Conservation (phyloP, 2,888 invertebrate species). For the Amaurobius ferox region DNA sequence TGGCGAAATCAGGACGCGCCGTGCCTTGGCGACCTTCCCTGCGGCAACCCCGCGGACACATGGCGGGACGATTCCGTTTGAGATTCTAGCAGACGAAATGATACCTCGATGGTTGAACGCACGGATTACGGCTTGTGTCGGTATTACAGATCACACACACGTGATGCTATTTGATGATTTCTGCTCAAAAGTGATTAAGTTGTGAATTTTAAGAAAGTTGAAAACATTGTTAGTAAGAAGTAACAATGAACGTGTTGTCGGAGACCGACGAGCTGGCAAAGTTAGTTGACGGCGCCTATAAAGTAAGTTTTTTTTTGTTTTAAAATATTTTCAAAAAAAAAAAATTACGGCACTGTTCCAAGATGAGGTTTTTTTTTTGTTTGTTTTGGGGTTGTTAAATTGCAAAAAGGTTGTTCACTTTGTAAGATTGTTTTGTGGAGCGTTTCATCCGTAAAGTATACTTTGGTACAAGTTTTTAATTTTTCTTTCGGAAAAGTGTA, state of each 20-base stretch:
- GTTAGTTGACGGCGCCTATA: constrained; percentile 62
- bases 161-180: constrained; percentile 3
- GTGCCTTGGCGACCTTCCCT: constrained; percentile 31
- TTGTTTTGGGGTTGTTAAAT: constrained; percentile 12
- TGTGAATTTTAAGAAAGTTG: not conserved
- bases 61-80: constrained; percentile 32
- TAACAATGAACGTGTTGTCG: constrained; percentile 44
- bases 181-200: not conserved
- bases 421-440: not conserved
- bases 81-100: constrained; percentile 10
- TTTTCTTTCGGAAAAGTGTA: too few relatives aligned
- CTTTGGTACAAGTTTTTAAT: not conserved
- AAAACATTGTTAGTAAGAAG: not conserved
- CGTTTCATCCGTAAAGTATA: not conserved
- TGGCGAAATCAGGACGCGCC: not conserved
- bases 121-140: not conserved
- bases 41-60: constrained; percentile 34
- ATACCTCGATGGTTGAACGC: constrained; percentile 8
- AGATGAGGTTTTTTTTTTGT: not conserved
- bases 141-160: not conserved
- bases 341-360: constrained; percentile 27
- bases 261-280: constrained; percentile 67
- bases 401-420: constrained; percentile 27
- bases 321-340: not conserved
- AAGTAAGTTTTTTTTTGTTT: constrained; percentile 37